A percentile compares a stretch with the other conserved stretches of the same genome.
Evolutionary conservation across 2,888 invertebrate genomes (phyloP).

Genomic region (Phaonia tiefii): DNA sequence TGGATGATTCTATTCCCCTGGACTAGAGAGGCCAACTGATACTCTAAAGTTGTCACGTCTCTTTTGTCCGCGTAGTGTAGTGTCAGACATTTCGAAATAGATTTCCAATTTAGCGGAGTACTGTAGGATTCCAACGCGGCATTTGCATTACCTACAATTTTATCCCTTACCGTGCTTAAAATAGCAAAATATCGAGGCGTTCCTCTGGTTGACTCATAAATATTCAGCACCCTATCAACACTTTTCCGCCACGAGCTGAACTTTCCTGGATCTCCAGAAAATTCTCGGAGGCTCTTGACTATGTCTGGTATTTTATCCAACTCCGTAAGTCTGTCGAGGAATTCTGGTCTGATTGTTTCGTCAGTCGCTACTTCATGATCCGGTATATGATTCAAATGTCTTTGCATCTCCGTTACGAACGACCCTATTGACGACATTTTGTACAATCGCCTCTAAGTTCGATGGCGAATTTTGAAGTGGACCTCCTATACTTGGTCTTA

Average conservation of each 20-base stretch:
- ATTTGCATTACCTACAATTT: constrained; percentile 45
- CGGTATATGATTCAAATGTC: no score
- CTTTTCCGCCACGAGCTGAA: constrained; percentile 50
- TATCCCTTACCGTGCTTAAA: constrained; percentile 25
- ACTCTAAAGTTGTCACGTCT: constrained; percentile 58
- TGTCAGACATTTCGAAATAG: constrained; percentile 37
- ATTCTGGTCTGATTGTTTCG: no score
- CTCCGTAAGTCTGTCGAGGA: neutral
- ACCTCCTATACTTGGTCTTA: constrained; percentile 27
- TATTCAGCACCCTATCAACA: constrained; percentile 35
- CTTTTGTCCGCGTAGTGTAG: constrained; percentile 59
- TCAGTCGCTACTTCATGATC: no score
- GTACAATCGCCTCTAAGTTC: no score
- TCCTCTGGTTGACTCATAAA: constrained; percentile 39
- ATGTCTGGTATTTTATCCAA: constrained; percentile 52
- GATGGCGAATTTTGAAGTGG: no score
- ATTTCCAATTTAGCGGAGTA: constrained; percentile 23
- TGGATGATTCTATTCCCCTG: no score
- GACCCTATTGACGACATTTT: no score
- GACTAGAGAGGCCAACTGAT: constrained; percentile 22
- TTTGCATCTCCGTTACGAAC: no score
- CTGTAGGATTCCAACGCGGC: constrained; percentile 27
- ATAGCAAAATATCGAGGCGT: constrained; percentile 32
- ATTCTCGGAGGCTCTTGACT: constrained; percentile 46
- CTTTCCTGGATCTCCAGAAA: constrained; percentile 45